These are phyloP conservation scores for Cephalopholis sonnerati DNA, from an alignment of 2,113 vertebrate genomes.

Conservation along the genomic window DNA sequence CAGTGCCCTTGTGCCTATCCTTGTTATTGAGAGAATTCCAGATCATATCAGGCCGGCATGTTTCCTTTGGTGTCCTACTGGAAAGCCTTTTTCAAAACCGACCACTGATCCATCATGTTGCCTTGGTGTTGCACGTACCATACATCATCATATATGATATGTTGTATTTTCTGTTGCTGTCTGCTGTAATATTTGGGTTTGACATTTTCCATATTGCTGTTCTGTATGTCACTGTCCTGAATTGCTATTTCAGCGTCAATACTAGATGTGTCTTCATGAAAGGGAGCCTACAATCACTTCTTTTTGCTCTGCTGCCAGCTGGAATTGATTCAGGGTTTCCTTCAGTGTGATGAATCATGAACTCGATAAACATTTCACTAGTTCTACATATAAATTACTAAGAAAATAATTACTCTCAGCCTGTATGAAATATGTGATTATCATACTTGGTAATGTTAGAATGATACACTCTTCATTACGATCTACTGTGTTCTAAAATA, in stretches of 20 bases:
- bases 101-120: slow-evolving; percentile 63
- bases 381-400: slow-evolving; percentile 48
- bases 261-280: slow-evolving; percentile 25
- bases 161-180: slow-evolving; percentile 6
- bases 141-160: slow-evolving; percentile 41
- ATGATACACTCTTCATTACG: slow-evolving; percentile 72
- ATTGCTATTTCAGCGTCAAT: background rate
- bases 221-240: background rate
- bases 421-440: slow-evolving; percentile 57
- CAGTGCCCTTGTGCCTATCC: slow-evolving; percentile 74
- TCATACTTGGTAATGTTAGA: slow-evolving; percentile 55
- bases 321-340: slow-evolving; percentile 19
- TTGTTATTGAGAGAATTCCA: slow-evolving; percentile 79
- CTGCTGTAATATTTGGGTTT: slow-evolving; percentile 17
- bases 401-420: slow-evolving; percentile 54
- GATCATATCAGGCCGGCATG: slow-evolving; percentile 65
- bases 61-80: slow-evolving; percentile 69
- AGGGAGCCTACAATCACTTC: background rate
- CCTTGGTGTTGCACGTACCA: slow-evolving; percentile 48
- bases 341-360: slow-evolving; percentile 23
- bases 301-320: background rate
- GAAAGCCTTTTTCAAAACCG: slow-evolving; percentile 49
- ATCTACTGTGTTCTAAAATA: slow-evolving; percentile 75
- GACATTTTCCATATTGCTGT: slow-evolving; percentile 4
- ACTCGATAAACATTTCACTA: slow-evolving; percentile 61